A percentile compares a stretch with the other conserved stretches of the same genome.
These are phyloP conservation scores for Cyprinodon tularosa DNA, from an alignment of 2,113 vertebrate genomes.

Conservation along the genomic window DNA sequence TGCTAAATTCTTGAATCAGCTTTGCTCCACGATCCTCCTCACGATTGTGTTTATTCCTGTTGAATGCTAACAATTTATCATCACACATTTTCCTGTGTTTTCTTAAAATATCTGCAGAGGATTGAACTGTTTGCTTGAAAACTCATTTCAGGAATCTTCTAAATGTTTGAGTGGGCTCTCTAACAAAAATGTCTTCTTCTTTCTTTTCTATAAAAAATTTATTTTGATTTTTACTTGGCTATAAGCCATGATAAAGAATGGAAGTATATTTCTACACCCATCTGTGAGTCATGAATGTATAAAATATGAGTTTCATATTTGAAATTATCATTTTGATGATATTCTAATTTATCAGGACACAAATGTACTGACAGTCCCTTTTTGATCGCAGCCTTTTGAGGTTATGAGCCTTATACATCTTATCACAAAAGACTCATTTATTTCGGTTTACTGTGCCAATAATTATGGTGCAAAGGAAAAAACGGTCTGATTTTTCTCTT, in stretches of 20 bases:
- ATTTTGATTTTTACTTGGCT: not conserved
- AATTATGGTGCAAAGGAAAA: not conserved
- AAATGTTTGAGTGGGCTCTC: too few relatives aligned
- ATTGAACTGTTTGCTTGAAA: too few relatives aligned
- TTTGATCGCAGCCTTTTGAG: not conserved
- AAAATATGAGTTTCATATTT: not conserved
- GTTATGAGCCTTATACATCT: not conserved
- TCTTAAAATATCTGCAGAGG: too few relatives aligned
- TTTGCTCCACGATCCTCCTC: too few relatives aligned
- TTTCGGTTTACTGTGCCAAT: not conserved
- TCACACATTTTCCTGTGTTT: too few relatives aligned
- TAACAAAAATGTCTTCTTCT: too few relatives aligned
- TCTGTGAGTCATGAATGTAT: not conserved
- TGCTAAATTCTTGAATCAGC: too few relatives aligned
- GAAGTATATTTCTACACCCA: not conserved
- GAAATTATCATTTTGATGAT: not conserved
- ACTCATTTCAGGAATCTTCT: too few relatives aligned
- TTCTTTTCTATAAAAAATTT: too few relatives aligned
- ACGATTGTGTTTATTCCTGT: too few relatives aligned
- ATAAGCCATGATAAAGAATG: not conserved
- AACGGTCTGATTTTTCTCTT: not conserved
- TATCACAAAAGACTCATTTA: not conserved
- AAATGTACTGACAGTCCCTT: not conserved
- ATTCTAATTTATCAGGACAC: not conserved
- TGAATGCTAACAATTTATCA: too few relatives aligned